Evolutionary conservation across 1,140 invertebrate species (phyloP).

Genomic region (Drosophila nigrodunni): DNA sequence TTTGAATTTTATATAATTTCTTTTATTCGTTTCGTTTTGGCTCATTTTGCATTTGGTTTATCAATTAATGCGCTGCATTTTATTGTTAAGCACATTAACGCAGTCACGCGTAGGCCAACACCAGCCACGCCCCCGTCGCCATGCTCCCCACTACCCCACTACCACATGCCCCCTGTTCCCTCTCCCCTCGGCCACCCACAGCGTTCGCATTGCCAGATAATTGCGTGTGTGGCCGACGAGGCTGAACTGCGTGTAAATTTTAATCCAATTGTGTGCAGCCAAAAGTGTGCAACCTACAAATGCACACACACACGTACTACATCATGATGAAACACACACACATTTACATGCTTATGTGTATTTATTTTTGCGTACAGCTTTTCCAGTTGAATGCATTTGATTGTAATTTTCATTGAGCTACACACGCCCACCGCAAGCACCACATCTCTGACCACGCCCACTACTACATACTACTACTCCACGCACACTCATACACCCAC

Average conservation of each 20-base stretch:
- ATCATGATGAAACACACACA: conserved; percentile 3
- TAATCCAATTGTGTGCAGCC: conserved; percentile 82
- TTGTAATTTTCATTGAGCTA: conserved; percentile 73
- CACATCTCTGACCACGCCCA: conserved; percentile 39
- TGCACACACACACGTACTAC: conserved; percentile 34
- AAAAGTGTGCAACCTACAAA: conserved; percentile 47
- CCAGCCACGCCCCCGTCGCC: conserved; percentile 1
- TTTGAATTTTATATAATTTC: conserved; percentile 12
- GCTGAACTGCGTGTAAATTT: conserved; percentile 76
- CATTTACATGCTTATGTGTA: conserved; percentile 53
- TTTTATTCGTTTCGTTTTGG: conserved; percentile 14
- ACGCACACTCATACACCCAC: neutral
- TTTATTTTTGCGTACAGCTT: conserved; percentile 80
- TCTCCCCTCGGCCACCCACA: conserved; percentile 5
- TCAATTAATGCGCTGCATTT: conserved; percentile 82
- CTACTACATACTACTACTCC: neutral
- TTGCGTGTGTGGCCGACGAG: conserved; percentile 71
- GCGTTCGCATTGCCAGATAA: conserved; percentile 58
- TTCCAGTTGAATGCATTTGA: conserved; percentile 79
- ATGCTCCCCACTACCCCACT: neutral
- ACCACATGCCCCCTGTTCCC: neutral
- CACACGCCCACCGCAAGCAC: conserved; percentile 28
- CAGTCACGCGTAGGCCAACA: conserved; percentile 69
- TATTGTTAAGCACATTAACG: conserved; percentile 83
- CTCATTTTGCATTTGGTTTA: conserved; percentile 63